Conservation (phyloP, 1,140 invertebrate species). For the Scaptomyza pallida region DNA sequence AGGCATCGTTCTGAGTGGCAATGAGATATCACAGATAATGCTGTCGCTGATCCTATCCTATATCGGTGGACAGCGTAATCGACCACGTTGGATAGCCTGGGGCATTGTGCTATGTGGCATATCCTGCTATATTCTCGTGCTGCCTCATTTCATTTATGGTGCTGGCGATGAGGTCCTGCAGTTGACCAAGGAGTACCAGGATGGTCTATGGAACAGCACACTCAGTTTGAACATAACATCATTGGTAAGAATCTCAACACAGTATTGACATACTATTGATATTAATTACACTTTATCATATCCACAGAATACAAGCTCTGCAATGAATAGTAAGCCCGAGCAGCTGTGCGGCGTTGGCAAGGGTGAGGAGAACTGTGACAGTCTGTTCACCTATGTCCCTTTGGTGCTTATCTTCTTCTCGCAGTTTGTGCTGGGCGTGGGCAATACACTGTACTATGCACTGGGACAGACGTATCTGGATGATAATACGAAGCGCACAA, state of each 20-base stretch:
- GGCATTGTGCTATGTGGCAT: constrained; percentile 87
- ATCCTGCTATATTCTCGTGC: constrained; percentile 87
- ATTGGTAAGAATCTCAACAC: constrained; percentile 41
- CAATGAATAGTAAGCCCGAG: constrained; percentile 37
- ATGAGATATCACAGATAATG: constrained; percentile 89
- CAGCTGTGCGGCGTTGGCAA: constrained; percentile 62
- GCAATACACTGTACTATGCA: constrained; percentile 88
- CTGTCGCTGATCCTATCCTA: constrained; percentile 87
- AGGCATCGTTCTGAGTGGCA: constrained; percentile 89
- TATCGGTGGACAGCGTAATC: constrained; percentile 86
- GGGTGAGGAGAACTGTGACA: constrained; percentile 83
- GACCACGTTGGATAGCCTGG: constrained; percentile 88
- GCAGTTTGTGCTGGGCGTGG: constrained; percentile 89
- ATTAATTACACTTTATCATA: no score
- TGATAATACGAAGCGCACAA: constrained; percentile 89
- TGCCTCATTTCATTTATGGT: constrained; percentile 89
- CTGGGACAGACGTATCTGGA: constrained; percentile 89
- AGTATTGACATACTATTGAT: background rate
- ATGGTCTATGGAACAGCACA: constrained; percentile 38
- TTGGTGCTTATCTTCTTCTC: constrained; percentile 88
- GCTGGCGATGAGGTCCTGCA: constrained; percentile 85
- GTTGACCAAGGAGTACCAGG: constrained; percentile 84
- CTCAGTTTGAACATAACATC: constrained; percentile 26
- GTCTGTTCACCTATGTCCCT: constrained; percentile 85
- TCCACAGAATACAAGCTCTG: constrained; percentile 41